These are phyloP conservation scores for Mimachlamys varia DNA, from an alignment of 2,888 invertebrate species.

Conservation along the genomic window DNA sequence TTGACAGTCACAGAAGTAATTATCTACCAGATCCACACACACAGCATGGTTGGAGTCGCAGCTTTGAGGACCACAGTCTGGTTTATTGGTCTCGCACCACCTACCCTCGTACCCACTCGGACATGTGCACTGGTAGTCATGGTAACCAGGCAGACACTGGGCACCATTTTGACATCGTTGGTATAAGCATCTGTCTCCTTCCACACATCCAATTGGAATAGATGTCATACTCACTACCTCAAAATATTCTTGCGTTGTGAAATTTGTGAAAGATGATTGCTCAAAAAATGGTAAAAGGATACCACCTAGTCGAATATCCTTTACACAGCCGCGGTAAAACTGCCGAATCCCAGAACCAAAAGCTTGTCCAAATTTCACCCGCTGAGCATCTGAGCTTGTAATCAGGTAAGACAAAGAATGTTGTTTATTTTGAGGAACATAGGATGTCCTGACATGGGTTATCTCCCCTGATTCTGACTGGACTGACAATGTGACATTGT, in stretches of 20 bases:
- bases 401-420: background rate
- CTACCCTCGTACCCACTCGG: constrained; percentile 67
- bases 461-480: constrained; percentile 14
- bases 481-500: constrained; percentile 55
- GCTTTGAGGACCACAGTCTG: constrained; percentile 91
- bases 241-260: constrained; percentile 65
- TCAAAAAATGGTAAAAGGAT: constrained; percentile 93
- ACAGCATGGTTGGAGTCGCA: constrained; percentile 65
- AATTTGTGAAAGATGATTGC: constrained; percentile 79
- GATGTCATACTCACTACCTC: constrained; percentile 28
- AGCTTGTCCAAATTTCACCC: background rate
- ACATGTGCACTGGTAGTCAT: constrained; percentile 75
- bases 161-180: constrained; percentile 87
- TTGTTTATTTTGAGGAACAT: background rate
- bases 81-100: constrained; percentile 84
- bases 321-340: constrained; percentile 90
- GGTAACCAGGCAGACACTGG: constrained; percentile 78
- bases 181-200: constrained; percentile 51
- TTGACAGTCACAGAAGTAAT: constrained; percentile 69
- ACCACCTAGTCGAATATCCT: constrained; percentile 92
- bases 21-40: constrained; percentile 68
- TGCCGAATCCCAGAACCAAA: constrained; percentile 39
- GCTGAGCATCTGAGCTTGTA: background rate
- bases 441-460: background rate
- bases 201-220: constrained; percentile 54